Evolutionary conservation across 2,888 invertebrate species (phyloP).

Genomic region (Hofmannophila pseudospretella): DNA sequence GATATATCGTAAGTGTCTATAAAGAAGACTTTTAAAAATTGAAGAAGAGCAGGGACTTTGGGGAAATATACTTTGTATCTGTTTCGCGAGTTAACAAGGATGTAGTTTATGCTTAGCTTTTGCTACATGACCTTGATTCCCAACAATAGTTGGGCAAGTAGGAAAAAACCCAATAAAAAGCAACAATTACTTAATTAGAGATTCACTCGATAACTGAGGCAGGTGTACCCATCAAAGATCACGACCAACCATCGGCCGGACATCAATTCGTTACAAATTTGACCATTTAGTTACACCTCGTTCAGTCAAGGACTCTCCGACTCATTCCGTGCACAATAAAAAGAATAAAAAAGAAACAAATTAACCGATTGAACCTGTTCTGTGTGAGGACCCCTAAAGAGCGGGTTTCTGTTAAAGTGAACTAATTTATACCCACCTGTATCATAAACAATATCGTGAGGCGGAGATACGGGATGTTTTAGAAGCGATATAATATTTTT

Average conservation of each 20-base stretch:
- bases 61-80: too few relatives aligned
- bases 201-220: conserved; percentile 55
- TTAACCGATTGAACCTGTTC: conserved; percentile 72
- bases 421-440: conserved; percentile 72
- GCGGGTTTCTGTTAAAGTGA: conserved; percentile 63
- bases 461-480: conserved; percentile 41
- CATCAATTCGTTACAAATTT: conserved; percentile 74
- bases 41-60: too few relatives aligned
- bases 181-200: conserved; percentile 66
- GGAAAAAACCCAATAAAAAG: conserved; percentile 36
- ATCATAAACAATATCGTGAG: conserved; percentile 65
- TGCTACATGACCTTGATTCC: conserved; percentile 11
- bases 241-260: conserved; percentile 51
- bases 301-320: conserved; percentile 72
- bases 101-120: conserved; percentile 6
- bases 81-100: background rate
- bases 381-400: conserved; percentile 66
- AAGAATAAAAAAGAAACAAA: conserved; percentile 60
- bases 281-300: conserved; percentile 75
- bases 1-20: too few relatives aligned
- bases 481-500: conserved; percentile 45
- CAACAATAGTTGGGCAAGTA: conserved; percentile 14
- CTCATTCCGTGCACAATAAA: conserved; percentile 64
- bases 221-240: conserved; percentile 63
- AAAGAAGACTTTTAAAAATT: too few relatives aligned